Conservation (phyloP, 2,797 vertebrate species). For the Aulostomus chinensis region DNA sequence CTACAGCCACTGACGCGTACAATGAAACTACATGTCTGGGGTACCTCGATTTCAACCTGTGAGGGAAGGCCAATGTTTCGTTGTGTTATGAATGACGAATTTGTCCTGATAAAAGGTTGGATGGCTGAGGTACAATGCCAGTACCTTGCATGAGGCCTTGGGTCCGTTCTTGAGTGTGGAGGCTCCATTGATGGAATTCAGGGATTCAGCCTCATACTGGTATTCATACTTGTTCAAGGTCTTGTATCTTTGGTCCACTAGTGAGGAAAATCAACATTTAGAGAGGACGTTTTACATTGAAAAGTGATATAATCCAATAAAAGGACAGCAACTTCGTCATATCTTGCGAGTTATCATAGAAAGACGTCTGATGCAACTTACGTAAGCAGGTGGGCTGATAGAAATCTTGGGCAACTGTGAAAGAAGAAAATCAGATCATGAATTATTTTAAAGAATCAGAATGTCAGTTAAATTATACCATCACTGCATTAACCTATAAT, state of each 20-base stretch:
- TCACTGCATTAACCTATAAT: too few relatives aligned
- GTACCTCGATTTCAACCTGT: slow-evolving; percentile 93
- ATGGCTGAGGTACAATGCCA: not conserved
- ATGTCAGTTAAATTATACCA: too few relatives aligned
- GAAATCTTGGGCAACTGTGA: slow-evolving; percentile 78
- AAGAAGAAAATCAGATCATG: too few relatives aligned
- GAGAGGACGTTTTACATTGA: not conserved
- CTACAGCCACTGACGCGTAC: slow-evolving; percentile 85
- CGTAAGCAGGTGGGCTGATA: slow-evolving; percentile 80
- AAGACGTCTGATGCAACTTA: slow-evolving; percentile 73
- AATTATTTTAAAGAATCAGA: too few relatives aligned
- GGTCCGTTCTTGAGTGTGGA: slow-evolving; percentile 83
- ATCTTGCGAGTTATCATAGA: too few relatives aligned
- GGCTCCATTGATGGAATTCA: slow-evolving; percentile 84
- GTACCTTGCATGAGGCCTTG: slow-evolving; percentile 87
- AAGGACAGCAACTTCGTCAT: too few relatives aligned
- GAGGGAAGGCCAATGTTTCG: slow-evolving; percentile 3
- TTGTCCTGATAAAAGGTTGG: not conserved
- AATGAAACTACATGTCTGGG: slow-evolving; percentile 85
- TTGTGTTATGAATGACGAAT: not conserved
- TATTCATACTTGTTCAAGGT: slow-evolving; percentile 90
- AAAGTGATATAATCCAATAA: not conserved
- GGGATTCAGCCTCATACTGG: slow-evolving; percentile 88
- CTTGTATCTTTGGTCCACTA: slow-evolving; percentile 88
- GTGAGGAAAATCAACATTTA: slow-evolving; percentile 52